These are phyloP conservation scores for Clarias platycephalus DNA, from an alignment of 2,797 vertebrate species.

Conservation along the genomic window DNA sequence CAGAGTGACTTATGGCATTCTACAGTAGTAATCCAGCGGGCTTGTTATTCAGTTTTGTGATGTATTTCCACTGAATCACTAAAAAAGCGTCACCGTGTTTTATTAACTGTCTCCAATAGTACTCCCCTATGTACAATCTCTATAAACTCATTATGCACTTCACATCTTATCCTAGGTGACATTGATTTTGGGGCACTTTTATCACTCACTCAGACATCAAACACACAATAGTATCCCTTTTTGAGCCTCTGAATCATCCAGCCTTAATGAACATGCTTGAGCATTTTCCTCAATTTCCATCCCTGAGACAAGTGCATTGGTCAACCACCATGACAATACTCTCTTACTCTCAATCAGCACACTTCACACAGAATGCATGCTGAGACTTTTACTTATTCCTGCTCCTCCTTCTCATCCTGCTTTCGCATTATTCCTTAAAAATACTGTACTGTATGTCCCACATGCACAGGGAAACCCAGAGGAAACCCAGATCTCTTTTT, in stretches of 20 bases:
- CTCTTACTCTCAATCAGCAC: not conserved
- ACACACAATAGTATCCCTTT: not conserved
- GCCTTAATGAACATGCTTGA: slow-evolving; percentile 1
- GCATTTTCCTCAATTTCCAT: not conserved
- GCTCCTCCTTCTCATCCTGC: too few species aligned
- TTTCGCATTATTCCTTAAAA: not conserved
- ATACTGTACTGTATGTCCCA: not conserved
- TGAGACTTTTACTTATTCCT: slow-evolving; percentile 4
- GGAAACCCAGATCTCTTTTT: not conserved
- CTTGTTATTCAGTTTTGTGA: not conserved
- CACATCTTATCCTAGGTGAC: not conserved
- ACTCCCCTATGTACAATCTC: not conserved
- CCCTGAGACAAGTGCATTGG: not conserved
- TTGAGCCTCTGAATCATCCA: not conserved
- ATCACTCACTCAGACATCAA: not conserved
- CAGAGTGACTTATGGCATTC: not conserved
- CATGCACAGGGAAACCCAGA: not conserved
- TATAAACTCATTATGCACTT: not conserved
- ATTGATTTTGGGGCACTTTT: not conserved
- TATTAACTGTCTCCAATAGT: not conserved
- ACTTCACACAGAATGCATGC: not conserved
- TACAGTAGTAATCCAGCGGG: not conserved
- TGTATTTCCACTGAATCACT: not conserved
- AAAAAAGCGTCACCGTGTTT: not conserved
- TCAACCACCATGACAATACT: not conserved